Conservation (phyloP, 2,888 invertebrate genomes). For the Ceramica pisi region DNA sequence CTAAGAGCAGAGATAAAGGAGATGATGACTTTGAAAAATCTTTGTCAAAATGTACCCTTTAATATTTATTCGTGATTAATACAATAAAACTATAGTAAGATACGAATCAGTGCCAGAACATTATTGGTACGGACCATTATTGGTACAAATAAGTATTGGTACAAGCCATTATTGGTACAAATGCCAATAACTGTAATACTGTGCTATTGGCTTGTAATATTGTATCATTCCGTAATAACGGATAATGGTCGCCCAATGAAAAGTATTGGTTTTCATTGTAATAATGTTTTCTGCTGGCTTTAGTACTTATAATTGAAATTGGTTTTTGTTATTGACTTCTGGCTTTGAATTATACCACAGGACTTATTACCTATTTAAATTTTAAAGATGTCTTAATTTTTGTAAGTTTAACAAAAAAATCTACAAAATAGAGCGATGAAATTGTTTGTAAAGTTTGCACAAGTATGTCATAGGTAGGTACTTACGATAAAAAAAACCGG, state of each 20-base stretch:
- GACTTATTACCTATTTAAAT: too few species aligned
- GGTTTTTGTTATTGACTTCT: slow-evolving; percentile 28
- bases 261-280: slow-evolving; percentile 53
- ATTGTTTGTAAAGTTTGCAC: too few species aligned
- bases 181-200: slow-evolving; percentile 52
- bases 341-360: not conserved
- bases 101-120: slow-evolving; percentile 21
- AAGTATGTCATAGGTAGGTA: too few species aligned
- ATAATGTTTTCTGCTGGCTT: slow-evolving; percentile 36
- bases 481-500: too few species aligned
- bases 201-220: slow-evolving; percentile 35
- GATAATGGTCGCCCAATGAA: slow-evolving; percentile 55
- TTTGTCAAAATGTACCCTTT: not conserved
- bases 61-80: slow-evolving; percentile 12
- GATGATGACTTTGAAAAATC: not conserved
- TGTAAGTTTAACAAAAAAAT: too few species aligned
- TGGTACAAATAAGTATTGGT: slow-evolving; percentile 32
- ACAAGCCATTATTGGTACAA: slow-evolving; percentile 37
- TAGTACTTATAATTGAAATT: slow-evolving; percentile 29
- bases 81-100: slow-evolving; percentile 37
- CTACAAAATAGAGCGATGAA: too few species aligned
- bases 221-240: slow-evolving; percentile 53
- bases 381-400: too few species aligned
- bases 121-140: slow-evolving; percentile 38
- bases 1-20: not conserved